Percentiles rank a stretch among this genome's conserved stretches.
Conservation (phyloP, 35 echinoderm and acorn worm species). For the Hemicentrotus pulcherrimus region DNA sequence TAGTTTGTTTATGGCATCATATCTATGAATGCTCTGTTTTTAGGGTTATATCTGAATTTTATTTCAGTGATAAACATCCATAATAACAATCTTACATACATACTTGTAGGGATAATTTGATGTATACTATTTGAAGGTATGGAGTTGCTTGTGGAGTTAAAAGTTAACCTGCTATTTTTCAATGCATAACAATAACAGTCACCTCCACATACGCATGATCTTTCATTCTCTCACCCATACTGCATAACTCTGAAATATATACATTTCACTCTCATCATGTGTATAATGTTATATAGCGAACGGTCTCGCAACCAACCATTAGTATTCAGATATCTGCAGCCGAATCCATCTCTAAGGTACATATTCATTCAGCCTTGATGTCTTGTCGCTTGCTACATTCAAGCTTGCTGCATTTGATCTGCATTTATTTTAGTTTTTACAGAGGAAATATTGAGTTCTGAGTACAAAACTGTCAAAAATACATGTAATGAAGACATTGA, state of each 20-base stretch:
- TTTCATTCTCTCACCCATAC: background rate
- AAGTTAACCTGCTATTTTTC: background rate
- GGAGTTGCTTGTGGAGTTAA: too few species aligned
- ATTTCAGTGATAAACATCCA: too few species aligned
- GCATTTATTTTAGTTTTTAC: background rate
- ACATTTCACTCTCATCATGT: background rate
- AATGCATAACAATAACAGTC: background rate
- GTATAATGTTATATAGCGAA: slow-evolving; percentile 21
- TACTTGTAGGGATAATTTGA: too few species aligned
- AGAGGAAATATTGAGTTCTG: too few species aligned
- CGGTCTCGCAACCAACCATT: slow-evolving; percentile 11
- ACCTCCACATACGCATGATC: background rate
- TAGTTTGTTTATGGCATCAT: too few species aligned
- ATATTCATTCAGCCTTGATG: background rate
- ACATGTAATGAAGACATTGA: too few species aligned
- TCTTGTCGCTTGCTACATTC: background rate
- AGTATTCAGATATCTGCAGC: slow-evolving; percentile 21
- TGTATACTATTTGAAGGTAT: too few species aligned
- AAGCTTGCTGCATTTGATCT: background rate
- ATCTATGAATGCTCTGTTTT: too few species aligned
- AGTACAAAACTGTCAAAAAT: too few species aligned
- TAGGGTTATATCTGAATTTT: too few species aligned
- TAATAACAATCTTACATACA: too few species aligned
- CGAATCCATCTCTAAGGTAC: slow-evolving; percentile 38
- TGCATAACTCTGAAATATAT: background rate